A percentile compares a stretch with the other conserved stretches of the same genome.
Conservation (phyloP, 2,113 vertebrate species). For the rat (Rattus norvegicus) region GRCr8 NC_086021.1:98132001-98132500, state of each 20-base stretch:
- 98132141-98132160: neutral
- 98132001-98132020: neutral
- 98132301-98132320: neutral
- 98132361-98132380: neutral
- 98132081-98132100: neutral
- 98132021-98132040: neutral
- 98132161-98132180: neutral
- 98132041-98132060: neutral
- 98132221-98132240: neutral
- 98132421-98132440: neutral
- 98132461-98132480: neutral
- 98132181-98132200: neutral
- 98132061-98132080: neutral
- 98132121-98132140: neutral
- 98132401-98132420: neutral
- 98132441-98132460: neutral
- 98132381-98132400: neutral
- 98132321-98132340: neutral
- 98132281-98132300: neutral
- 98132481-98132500: neutral
- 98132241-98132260: neutral
- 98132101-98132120: neutral
- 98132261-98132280: neutral
- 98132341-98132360: neutral
- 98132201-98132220: neutral